phyloP scores from a whole-genome alignment of 2,888 invertebrate species.

The Cinara cedri region DNA sequence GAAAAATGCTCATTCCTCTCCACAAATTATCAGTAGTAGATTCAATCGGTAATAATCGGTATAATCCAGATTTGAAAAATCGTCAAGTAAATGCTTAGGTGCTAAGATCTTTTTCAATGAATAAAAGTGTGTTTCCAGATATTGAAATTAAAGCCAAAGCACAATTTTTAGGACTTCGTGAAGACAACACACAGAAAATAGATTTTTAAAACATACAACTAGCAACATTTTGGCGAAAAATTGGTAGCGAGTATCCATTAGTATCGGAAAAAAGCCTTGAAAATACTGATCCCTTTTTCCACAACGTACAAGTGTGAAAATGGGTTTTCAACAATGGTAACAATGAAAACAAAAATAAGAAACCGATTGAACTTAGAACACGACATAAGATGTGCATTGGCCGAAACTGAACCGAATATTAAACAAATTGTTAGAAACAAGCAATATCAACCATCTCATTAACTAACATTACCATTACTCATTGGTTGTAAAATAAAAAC shows the following conservation, averaged over 20 bases:
- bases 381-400: constrained; percentile 6
- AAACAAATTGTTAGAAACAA: constrained; percentile 22
- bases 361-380: constrained; percentile 15
- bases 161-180: constrained; percentile 17
- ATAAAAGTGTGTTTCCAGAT: constrained; percentile 19
- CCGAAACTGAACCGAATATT: constrained; percentile 6
- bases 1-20: constrained; percentile 20
- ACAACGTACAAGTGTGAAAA: constrained; percentile 16
- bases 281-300: constrained; percentile 15
- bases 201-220: constrained; percentile 20
- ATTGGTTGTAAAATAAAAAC: constrained; percentile 12
- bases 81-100: constrained; percentile 27
- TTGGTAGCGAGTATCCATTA: constrained; percentile 18
- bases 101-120: constrained; percentile 23
- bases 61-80: constrained; percentile 31
- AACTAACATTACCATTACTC: constrained; percentile 12
- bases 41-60: constrained; percentile 31
- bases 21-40: constrained; percentile 34
- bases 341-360: background rate
- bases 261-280: constrained; percentile 12
- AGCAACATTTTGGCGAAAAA: constrained; percentile 18
- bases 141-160: constrained; percentile 16
- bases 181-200: constrained; percentile 20
- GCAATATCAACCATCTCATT: constrained; percentile 29
- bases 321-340: constrained; percentile 6